Evolutionary conservation across 1,140 invertebrate genomes (phyloP).

Genomic region (Aphelinus atriplicis): DNA sequence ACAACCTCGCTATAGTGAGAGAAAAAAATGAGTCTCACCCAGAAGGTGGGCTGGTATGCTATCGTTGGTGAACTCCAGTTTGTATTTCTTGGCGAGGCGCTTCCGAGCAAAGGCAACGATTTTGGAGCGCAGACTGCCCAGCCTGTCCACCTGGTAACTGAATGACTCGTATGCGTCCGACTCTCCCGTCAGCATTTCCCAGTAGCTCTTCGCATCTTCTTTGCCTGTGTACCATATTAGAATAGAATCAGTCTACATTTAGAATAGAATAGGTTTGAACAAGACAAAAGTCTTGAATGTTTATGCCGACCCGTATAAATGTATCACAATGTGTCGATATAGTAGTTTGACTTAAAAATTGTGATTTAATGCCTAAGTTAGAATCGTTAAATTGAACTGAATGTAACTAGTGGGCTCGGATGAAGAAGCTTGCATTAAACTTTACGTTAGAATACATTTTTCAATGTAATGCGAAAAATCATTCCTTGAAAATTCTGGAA

Average conservation of each 20-base stretch:
- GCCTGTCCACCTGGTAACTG: conserved; percentile 65
- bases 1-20: not conserved
- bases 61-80: conserved; percentile 52
- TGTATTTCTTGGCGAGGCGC: conserved; percentile 58
- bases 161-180: conserved; percentile 65
- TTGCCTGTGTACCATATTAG: conserved; percentile 47
- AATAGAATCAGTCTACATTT: too few relatives aligned
- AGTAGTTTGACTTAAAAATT: not conserved
- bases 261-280: too few relatives aligned
- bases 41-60: conserved; percentile 68
- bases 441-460: too few relatives aligned
- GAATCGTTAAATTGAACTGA: too few relatives aligned
- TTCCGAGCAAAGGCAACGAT: conserved; percentile 66
- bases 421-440: too few relatives aligned
- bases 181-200: conserved; percentile 70
- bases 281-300: not conserved
- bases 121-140: conserved; percentile 67
- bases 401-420: too few relatives aligned
- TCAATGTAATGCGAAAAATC: too few relatives aligned
- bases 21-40: conserved; percentile 60
- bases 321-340: not conserved
- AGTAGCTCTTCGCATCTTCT: conserved; percentile 66
- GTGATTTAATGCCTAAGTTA: not conserved
- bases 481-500: too few relatives aligned
- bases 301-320: not conserved